Evolutionary conservation across 2,888 invertebrate species (phyloP).

Genomic region (Heliconius aoede): DNA sequence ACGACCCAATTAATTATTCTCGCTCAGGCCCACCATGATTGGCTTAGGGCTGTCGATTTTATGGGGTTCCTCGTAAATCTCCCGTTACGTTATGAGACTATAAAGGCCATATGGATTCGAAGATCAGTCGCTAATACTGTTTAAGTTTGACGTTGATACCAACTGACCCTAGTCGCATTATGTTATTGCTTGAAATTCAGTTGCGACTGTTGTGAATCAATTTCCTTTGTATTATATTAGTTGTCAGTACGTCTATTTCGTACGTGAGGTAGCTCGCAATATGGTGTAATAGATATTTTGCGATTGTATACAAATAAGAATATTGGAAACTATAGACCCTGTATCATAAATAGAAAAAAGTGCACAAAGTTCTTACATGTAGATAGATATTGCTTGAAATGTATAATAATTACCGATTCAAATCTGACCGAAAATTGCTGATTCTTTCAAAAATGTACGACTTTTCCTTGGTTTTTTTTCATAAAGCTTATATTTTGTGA

Average conservation of each 20-base stretch:
- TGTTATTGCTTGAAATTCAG: neutral
- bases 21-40: conserved; percentile 37
- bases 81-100: conserved; percentile 39
- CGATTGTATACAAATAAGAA: too few relatives aligned
- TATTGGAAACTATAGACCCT: too few relatives aligned
- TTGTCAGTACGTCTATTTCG: neutral
- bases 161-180: neutral
- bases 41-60: conserved; percentile 45
- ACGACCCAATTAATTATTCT: conserved; percentile 43
- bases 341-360: too few relatives aligned
- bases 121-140: conserved; percentile 39
- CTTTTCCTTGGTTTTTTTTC: neutral
- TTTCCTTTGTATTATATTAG: neutral
- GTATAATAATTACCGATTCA: too few relatives aligned
- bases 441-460: neutral
- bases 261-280: neutral
- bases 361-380: too few relatives aligned
- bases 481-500: neutral
- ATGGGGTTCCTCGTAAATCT: conserved; percentile 45
- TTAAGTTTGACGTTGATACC: conserved; percentile 13
- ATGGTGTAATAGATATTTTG: too few relatives aligned
- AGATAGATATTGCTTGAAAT: too few relatives aligned
- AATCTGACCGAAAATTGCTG: neutral
- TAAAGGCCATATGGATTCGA: conserved; percentile 44
- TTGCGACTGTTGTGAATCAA: neutral